These are phyloP conservation scores for Theocolax elegans DNA, from an alignment of 1,140 invertebrate genomes.

Conservation along the genomic window DNA sequence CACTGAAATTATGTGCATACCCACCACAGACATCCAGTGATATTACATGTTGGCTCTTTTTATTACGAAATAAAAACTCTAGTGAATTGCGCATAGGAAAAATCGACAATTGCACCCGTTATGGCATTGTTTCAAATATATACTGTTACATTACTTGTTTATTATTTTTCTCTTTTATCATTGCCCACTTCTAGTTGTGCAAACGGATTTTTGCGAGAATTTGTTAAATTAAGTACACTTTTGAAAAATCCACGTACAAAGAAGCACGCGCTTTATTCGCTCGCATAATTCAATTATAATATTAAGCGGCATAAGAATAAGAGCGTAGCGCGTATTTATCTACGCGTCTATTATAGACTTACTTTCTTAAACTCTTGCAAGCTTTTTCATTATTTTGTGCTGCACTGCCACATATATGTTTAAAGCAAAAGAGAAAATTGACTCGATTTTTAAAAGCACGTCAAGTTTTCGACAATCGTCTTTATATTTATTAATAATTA, in stretches of 20 bases:
- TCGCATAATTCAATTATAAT: background rate
- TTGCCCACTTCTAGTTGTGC: background rate
- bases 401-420: constrained; percentile 20
- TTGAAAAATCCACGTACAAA: no score
- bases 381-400: background rate
- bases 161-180: constrained; percentile 12
- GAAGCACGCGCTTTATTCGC: constrained; percentile 3
- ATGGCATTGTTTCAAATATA: constrained; percentile 14
- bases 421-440: constrained; percentile 33
- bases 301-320: no score
- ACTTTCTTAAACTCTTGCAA: background rate
- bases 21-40: constrained; percentile 36
- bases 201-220: constrained; percentile 11
- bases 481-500: constrained; percentile 16
- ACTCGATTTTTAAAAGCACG: constrained; percentile 1
- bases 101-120: constrained; percentile 26
- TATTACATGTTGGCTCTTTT: constrained; percentile 37
- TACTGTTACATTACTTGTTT: constrained; percentile 9
- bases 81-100: constrained; percentile 24
- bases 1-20: constrained; percentile 29
- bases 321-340: constrained; percentile 6
- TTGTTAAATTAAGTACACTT: no score
- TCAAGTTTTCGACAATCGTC: background rate
- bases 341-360: no score
- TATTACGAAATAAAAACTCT: constrained; percentile 25